A percentile compares a stretch with the other conserved stretches of the same genome.
Evolutionary conservation across 2,888 invertebrate genomes (phyloP).

Genomic region (Cyrtodaria siliqua): DNA sequence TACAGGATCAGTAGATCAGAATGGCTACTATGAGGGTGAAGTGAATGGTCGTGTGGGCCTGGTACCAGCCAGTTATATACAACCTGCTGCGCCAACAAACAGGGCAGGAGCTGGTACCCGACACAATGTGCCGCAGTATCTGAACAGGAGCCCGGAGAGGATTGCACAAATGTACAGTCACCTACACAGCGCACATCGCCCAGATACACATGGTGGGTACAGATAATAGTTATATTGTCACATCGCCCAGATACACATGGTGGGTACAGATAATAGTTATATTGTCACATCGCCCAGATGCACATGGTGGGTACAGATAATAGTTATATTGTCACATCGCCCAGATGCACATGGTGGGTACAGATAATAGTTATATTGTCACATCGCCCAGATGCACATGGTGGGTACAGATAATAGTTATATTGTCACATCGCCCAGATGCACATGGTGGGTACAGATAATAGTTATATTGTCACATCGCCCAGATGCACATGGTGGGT

Average conservation of each 20-base stretch:
- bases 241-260: conserved; percentile 58
- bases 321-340: no score
- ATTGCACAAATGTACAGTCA: conserved; percentile 73
- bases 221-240: no score
- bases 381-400: no score
- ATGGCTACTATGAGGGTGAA: conserved; percentile 82
- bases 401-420: no score
- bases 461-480: no score
- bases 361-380: no score
- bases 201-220: conserved; percentile 61
- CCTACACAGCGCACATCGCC: conserved; percentile 56
- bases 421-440: no score
- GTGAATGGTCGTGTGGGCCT: conserved; percentile 79
- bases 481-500: no score
- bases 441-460: no score
- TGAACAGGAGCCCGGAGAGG: conserved; percentile 77
- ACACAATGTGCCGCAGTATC: conserved; percentile 57
- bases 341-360: conserved; percentile 60
- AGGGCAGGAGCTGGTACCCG: conserved; percentile 39
- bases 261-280: no score
- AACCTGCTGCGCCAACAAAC: conserved; percentile 65
- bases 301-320: conserved; percentile 64
- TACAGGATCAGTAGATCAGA: conserved; percentile 77
- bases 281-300: conserved; percentile 46
- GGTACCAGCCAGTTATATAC: conserved; percentile 81